phyloP scores from a whole-genome alignment of 2,113 vertebrate species.

The Pterophyllum scalare region DNA sequence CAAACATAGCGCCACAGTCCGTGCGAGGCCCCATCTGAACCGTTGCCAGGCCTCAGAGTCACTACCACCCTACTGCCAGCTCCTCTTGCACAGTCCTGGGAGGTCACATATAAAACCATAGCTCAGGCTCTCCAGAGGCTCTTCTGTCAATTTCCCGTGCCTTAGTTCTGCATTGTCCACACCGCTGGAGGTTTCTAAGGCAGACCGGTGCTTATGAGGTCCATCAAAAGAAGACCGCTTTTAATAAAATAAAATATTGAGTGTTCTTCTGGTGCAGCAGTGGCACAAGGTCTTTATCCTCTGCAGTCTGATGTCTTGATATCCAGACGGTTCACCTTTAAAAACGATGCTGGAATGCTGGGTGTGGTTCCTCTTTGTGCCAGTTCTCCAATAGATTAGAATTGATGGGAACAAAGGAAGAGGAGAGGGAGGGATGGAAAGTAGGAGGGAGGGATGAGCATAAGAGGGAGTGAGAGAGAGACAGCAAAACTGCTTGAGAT shows the following conservation, averaged over 20 bases:
- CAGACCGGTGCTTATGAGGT: not conserved
- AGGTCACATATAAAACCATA: constrained; percentile 69
- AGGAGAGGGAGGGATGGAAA: constrained; percentile 23
- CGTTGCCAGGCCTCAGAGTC: constrained; percentile 58
- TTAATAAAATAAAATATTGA: not conserved
- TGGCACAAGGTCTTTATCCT: constrained; percentile 2
- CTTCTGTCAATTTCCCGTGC: constrained; percentile 37
- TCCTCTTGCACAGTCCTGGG: constrained; percentile 52
- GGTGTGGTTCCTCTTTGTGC: constrained; percentile 52
- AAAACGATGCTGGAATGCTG: constrained; percentile 28
- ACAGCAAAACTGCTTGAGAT: not conserved
- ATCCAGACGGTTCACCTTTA: constrained; percentile 12
- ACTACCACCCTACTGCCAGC: constrained; percentile 16
- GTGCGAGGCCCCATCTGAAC: constrained; percentile 45
- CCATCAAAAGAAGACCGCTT: not conserved
- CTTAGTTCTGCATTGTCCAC: constrained; percentile 24
- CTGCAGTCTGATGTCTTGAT: constrained; percentile 20
- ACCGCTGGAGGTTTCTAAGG: not conserved
- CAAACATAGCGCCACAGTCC: constrained; percentile 79
- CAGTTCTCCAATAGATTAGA: constrained; percentile 25
- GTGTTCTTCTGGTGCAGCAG: not conserved
- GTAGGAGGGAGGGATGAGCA: constrained; percentile 30
- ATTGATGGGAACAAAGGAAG: constrained; percentile 61
- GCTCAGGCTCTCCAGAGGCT: not conserved
- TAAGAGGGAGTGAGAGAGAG: not conserved